Evolutionary conservation across 1,140 invertebrate genomes (phyloP), one percentile per base, ranked within the genome.

Genomic region (Dendrolimus kikuchii): DNA sequence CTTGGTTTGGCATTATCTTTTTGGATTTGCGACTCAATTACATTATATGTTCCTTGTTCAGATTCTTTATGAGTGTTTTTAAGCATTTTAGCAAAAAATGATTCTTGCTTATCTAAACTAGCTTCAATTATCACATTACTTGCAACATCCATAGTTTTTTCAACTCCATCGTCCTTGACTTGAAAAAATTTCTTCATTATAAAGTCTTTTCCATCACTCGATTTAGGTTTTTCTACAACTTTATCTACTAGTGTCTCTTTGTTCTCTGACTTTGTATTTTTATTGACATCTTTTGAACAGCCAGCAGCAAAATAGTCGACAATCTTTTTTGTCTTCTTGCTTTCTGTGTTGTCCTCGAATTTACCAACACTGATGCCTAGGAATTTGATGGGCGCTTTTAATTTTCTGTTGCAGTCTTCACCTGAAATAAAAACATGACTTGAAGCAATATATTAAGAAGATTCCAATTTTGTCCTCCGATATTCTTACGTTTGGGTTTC

Each of bases 291-390:
- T 60, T 73, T 81, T 46, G 71, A 71, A 49, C 73, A 40, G 38
- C 62, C 69, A 54, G 74, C 70, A 75, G 82, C 87, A 62, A 92
- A 92, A 71, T 90, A 92, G 62, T 90, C 89, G 23, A 79, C 71
- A 55, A 93, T 92, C 68, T 88, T 89, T 56, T 77, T 89, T 9
- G 82, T 89, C 64, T 91, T 90, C 60, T 90, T 90, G 45, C 72
- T 76, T 6, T 88, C 80, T 38, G 68, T 63, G 38, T 77, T 79
- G 59, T 92, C 89, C 66, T 92, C 88, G 87, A 96, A 96, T 81
- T 96, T 96, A 3, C 92, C 90, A 10, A 92, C 94, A 61, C 93
- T 93, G 4, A 96, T 85, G 5, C 93, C 92, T 6, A 96, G 79
- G 74, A 91, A 93, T 54, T 90, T 90, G 9, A 96, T 90, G 1